phyloP scores from a whole-genome alignment of 2,888 invertebrate genomes.

The Andrena fulva region DNA sequence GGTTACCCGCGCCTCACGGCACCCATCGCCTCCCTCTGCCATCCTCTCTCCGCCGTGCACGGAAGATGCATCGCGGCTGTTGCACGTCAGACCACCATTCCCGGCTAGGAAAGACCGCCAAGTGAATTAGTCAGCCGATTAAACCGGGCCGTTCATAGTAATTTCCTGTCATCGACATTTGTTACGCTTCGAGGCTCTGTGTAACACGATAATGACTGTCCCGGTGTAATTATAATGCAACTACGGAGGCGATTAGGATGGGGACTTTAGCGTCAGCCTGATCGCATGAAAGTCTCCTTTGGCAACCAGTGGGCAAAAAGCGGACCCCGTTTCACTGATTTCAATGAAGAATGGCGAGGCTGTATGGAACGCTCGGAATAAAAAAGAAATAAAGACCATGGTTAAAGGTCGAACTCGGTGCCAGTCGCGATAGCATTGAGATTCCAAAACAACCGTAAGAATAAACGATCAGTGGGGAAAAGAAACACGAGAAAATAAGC shows the following conservation, averaged over 20 bases:
- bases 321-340: not conserved
- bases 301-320: not conserved
- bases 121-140: slow-evolving; percentile 47
- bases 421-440: slow-evolving; percentile 1
- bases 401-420: not conserved
- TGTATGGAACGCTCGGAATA: not conserved
- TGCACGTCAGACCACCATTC: slow-evolving; percentile 11
- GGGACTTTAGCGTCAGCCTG: not conserved
- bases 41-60: not conserved
- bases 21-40: not conserved
- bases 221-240: slow-evolving; percentile 41
- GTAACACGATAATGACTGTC: slow-evolving; percentile 37
- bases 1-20: slow-evolving; percentile 10
- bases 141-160: slow-evolving; percentile 49
- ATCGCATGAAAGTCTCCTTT: slow-evolving; percentile 9
- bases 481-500: slow-evolving; percentile 32
- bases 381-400: not conserved
- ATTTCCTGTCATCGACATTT: slow-evolving; percentile 56
- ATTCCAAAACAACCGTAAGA: slow-evolving; percentile 1
- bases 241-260: not conserved
- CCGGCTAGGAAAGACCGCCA: slow-evolving; percentile 19
- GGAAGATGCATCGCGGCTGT: slow-evolving; percentile 22
- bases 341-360: not conserved
- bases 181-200: slow-evolving; percentile 38
- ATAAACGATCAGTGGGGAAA: not conserved